Base-by-base conservation (phyloP, 2,797 vertebrate genomes). In the Diglossa cyanea region DNA sequence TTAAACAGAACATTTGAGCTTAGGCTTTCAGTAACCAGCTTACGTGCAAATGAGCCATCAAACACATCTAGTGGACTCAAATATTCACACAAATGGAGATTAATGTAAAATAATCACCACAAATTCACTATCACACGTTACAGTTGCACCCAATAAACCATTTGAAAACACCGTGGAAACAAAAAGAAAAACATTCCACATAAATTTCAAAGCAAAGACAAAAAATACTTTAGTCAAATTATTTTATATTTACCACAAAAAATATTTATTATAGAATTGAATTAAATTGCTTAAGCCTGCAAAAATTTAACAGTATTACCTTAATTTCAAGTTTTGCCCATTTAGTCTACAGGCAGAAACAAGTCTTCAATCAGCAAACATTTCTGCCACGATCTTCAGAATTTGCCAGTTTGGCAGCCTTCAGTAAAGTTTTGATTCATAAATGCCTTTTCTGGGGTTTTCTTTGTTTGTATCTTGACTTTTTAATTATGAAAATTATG, bases 1-100 rank as follows among this genome's bases (percentile, higher is more conserved):
- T 84, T 70, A 81, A 93, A 86, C 40, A 88, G 53, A 94, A 83
- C 20, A 70, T 62, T 39, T 45, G 28, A 88, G 25, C 53, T 65
- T 6, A 26, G 31, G 66, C 25, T 47, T 90, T 67, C 39, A 40
- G 42, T n/a, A 68, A 51, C 19, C 31, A 47, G 35, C 23, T 72
- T 68, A 47, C 0, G 0, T 12, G 30, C 35, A 72, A 57, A 24
- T 8, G 13, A 90, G 48, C 60, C 47, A 72, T 11, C 26, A 55
- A 7, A 30, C 31, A 54, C 11, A 75, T 40, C 44, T 28, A 55
- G 6, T 33, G 26, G 37, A 70, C 26, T 73, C 45, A 18, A 13
- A 55, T 31, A 80, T 13, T 58, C n/a, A 39, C 25, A 66, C 5
- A 82, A 71, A 75, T 19, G 6, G 18, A 24, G 42, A 75, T 37